phyloP scores from a whole-genome alignment of 2,797 vertebrate genomes.

The Halcyon smyrnensis region DNA sequence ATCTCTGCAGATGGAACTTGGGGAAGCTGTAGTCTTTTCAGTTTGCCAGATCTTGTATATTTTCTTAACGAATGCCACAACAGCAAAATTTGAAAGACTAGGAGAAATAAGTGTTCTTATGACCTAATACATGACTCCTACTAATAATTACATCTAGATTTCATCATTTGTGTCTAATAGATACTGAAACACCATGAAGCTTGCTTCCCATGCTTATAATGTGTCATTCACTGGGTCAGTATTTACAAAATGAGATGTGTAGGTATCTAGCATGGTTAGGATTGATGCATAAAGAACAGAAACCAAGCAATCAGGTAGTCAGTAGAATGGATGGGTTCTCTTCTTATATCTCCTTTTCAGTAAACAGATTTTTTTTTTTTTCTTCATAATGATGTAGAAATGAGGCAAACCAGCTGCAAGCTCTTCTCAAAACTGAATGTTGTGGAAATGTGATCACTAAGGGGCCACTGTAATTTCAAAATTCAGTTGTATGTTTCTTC shows the following conservation, averaged over 20 bases:
- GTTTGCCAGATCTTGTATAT: not conserved
- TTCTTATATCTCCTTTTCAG: not conserved
- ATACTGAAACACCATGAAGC: not conserved
- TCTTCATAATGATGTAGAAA: not conserved
- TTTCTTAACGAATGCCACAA: not conserved
- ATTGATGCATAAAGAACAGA: not conserved
- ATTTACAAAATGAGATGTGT: not conserved
- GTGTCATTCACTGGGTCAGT: not conserved
- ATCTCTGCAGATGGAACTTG: not conserved
- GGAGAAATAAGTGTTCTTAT: not conserved
- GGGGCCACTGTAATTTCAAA: not conserved
- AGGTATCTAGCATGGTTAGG: not conserved
- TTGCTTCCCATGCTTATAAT: not conserved
- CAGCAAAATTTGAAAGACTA: not conserved
- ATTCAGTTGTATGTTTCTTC: not conserved
- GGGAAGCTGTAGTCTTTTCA: not conserved
- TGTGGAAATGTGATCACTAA: not conserved
- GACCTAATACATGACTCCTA: not conserved
- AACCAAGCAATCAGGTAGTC: not conserved
- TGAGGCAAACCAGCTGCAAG: not conserved
- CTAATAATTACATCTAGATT: not conserved
- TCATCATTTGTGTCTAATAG: not conserved
- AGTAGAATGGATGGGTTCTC: not conserved
- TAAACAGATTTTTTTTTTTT: not conserved
- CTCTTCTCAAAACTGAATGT: not conserved